These are phyloP conservation scores for Harpalus rufipes DNA, from an alignment of 2,888 invertebrate species.

Conservation along the genomic window DNA sequence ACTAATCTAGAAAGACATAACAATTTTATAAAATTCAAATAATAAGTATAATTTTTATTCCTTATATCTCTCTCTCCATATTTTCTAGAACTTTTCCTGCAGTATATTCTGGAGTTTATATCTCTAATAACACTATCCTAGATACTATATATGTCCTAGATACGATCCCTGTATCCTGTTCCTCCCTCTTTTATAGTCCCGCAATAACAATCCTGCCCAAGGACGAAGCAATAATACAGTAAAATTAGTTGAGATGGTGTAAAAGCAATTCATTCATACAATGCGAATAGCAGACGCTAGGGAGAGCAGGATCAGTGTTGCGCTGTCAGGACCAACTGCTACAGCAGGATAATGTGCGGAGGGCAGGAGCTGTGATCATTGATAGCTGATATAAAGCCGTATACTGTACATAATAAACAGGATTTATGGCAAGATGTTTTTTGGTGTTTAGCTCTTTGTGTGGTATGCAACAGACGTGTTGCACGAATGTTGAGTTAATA, in stretches of 20 bases:
- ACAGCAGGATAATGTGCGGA: background rate
- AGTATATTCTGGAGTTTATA: background rate
- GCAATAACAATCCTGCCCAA: constrained; percentile 22
- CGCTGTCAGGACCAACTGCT: constrained; percentile 12
- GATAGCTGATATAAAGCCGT: background rate
- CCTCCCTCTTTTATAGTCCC: background rate
- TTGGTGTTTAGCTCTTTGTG: background rate
- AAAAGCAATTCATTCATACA: constrained; percentile 29
- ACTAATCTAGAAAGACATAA: background rate
- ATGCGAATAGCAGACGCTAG: background rate
- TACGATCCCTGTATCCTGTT: background rate
- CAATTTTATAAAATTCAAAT: background rate
- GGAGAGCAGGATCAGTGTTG: constrained; percentile 6
- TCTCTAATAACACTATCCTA: background rate
- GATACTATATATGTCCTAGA: background rate
- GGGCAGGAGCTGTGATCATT: background rate
- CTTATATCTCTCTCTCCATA: background rate
- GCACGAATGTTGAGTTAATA: no score
- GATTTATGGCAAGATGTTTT: background rate
- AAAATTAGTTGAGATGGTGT: constrained; percentile 24
- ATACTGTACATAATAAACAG: background rate
- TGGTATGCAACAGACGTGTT: no score
- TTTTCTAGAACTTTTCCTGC: background rate
- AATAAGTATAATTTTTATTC: background rate
- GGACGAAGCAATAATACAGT: constrained; percentile 33